Conservation (phyloP, 2,113 vertebrate species). For the Halichoeres trimaculatus region DNA sequence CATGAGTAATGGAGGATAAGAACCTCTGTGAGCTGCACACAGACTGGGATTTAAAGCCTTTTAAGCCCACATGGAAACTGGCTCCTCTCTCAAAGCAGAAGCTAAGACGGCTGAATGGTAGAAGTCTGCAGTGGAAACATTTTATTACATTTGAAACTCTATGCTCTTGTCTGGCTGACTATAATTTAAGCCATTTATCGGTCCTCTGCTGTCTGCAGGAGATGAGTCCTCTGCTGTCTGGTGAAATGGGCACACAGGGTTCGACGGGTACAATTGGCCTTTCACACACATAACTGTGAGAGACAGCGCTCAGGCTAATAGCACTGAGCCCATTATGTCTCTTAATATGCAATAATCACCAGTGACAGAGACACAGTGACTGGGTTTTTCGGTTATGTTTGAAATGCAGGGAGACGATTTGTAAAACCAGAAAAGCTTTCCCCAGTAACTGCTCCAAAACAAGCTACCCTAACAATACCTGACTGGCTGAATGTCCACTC, state of each 20-base stretch:
- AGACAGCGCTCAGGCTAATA: slow-evolving; percentile 4
- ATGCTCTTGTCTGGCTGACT: slow-evolving; percentile 6
- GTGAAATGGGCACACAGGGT: not conserved
- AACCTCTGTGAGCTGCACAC: not conserved
- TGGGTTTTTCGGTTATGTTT: not conserved
- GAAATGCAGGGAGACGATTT: no score
- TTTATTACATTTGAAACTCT: slow-evolving; percentile 5
- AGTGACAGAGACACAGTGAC: not conserved
- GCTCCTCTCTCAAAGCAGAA: not conserved
- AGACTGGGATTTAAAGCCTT: not conserved
- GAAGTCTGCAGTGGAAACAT: not conserved
- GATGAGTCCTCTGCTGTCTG: slow-evolving; percentile 14
- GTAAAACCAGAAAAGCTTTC: no score
- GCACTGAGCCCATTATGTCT: not conserved
- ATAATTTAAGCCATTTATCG: slow-evolving; percentile 29
- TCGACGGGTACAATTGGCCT: slow-evolving; percentile 22
- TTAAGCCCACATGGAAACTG: slow-evolving; percentile 1
- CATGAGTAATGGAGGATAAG: slow-evolving; percentile 6
- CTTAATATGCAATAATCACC: slow-evolving; percentile 20
- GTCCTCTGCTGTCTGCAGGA: slow-evolving; percentile 14
- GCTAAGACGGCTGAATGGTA: not conserved
- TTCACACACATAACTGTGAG: slow-evolving; percentile 10
- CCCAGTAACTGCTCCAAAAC: no score
- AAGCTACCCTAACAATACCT: not conserved
- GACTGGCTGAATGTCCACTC: not conserved